Conservation (phyloP, 2,797 vertebrate species). For the Babyrousa celebensis region DNA sequence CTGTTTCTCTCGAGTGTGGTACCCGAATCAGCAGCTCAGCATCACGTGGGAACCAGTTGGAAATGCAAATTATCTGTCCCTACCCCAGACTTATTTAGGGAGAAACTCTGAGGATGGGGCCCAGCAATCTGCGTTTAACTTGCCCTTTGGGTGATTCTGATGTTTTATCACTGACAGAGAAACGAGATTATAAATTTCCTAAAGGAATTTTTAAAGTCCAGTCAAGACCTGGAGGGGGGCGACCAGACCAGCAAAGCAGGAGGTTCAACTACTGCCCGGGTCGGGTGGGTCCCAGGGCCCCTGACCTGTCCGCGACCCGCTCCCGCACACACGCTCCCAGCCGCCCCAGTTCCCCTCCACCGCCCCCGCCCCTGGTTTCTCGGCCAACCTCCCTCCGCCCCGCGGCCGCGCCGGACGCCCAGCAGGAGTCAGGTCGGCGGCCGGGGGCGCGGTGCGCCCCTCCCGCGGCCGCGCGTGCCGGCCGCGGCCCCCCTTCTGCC, state of each 20-base stretch:
- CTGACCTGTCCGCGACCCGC: conserved; percentile 68
- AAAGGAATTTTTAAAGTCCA: conserved; percentile 4
- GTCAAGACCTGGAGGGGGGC: not conserved
- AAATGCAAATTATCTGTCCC: conserved; percentile 28
- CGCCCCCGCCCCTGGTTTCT: not conserved
- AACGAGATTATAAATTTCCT: conserved; percentile 40
- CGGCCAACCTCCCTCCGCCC: not conserved
- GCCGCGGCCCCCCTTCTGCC: conserved; percentile 73
- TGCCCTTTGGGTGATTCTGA: not conserved
- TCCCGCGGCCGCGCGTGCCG: conserved; percentile 83
- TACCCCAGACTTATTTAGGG: not conserved
- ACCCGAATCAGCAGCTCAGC: not conserved
- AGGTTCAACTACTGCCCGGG: not conserved
- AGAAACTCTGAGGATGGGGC: not conserved
- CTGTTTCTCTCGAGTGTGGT: not conserved
- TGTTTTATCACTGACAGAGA: not conserved
- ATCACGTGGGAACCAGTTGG: not conserved
- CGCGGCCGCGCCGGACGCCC: conserved; percentile 9
- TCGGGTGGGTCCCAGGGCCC: conserved; percentile 26
- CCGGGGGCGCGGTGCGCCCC: conserved; percentile 60
- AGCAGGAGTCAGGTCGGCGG: conserved; percentile 70
- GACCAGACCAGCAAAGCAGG: not conserved
- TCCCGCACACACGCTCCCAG: not conserved
- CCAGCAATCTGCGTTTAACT: not conserved
- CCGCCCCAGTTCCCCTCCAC: not conserved